phyloP scores from a whole-genome alignment of 2,888 invertebrate genomes.

The Rhopalosiphum nymphaeae region DNA sequence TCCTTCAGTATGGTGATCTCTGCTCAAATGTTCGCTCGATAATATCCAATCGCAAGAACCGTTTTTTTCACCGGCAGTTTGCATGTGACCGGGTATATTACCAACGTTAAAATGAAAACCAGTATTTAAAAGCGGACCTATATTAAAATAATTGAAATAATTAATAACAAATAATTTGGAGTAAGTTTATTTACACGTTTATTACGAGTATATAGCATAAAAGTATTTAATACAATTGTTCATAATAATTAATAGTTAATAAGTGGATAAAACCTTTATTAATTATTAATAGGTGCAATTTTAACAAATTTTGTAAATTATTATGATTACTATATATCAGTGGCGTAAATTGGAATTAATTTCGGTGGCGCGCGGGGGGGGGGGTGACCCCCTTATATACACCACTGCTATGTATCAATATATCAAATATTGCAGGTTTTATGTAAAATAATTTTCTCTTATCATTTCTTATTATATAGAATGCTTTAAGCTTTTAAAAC shows the following conservation, averaged over 20 bases:
- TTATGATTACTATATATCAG: neutral
- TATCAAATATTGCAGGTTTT: neutral
- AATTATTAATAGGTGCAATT: neutral
- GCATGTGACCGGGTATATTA: conserved; percentile 93
- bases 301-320: neutral
- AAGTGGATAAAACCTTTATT: neutral
- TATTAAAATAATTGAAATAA: neutral
- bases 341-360: too few relatives aligned
- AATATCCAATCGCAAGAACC: conserved; percentile 91
- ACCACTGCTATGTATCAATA: neutral
- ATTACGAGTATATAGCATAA: neutral
- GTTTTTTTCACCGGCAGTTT: conserved; percentile 85
- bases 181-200: neutral
- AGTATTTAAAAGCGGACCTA: conserved; percentile 88
- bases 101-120: conserved; percentile 96
- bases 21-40: conserved; percentile 83
- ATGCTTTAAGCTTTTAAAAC: too few relatives aligned
- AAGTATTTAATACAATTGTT: neutral
- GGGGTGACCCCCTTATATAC: too few relatives aligned
- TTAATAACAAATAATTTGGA: neutral
- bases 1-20: conserved; percentile 86
- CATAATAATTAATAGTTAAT: neutral
- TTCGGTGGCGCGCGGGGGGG: too few relatives aligned
- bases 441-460: neutral
- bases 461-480: neutral